Conservation (phyloP, 30 jellyfish, hydroid and myxozoan species). For the Aurelia coerulea region DNA sequence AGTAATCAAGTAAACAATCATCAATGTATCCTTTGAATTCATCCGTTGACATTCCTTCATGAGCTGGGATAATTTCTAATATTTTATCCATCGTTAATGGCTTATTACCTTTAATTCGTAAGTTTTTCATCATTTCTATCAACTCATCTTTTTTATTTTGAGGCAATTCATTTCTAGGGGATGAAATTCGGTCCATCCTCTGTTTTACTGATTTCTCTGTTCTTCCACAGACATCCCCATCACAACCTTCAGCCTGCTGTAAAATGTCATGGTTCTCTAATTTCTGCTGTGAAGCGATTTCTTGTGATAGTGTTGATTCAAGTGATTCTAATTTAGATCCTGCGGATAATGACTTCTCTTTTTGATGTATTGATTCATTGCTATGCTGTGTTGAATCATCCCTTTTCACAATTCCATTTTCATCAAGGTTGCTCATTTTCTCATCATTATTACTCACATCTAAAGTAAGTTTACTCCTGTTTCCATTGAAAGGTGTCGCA, state of each 20-base stretch:
- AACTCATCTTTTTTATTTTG: constrained; percentile 29
- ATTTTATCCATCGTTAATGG: constrained; percentile 58
- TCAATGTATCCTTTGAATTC: constrained; percentile 47
- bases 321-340: background rate
- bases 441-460: background rate
- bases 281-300: background rate
- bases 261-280: background rate
- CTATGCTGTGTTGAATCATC: background rate
- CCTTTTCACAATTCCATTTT: background rate
- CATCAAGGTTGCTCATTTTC: background rate
- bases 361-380: background rate
- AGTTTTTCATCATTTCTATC: constrained; percentile 17
- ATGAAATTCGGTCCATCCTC: background rate
- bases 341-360: background rate
- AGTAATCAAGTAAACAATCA: constrained; percentile 49
- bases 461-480: background rate
- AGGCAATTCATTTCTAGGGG: background rate
- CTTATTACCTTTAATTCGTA: constrained; percentile 17
- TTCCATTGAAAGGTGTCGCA: background rate
- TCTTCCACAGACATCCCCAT: no score
- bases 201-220: no score
- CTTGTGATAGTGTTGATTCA: constrained; percentile 12
- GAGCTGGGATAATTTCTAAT: constrained; percentile 40
- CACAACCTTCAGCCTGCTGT: no score
- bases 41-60: constrained; percentile 29